Evolutionary conservation across 2,113 vertebrate genomes (phyloP), one percentile per base, ranked within the genome.

Genomic region (Tragelaphus scriptus): DNA sequence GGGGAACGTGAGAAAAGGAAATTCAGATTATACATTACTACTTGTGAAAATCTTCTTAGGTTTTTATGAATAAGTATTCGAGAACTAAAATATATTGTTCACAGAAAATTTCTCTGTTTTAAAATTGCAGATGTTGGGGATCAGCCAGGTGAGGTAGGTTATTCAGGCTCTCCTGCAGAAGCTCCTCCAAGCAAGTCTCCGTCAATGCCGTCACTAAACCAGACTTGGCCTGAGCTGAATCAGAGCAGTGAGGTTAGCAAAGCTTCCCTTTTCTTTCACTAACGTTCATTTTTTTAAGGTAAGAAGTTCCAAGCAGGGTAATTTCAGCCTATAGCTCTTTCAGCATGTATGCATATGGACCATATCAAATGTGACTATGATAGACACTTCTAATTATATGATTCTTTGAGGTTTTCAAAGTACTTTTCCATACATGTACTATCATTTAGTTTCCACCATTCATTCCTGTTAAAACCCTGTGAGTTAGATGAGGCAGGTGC

Each of bases 181-280:
- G 99, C 99, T 86, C 99, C 99, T 97, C 99, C 99, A 97, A 99
- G 99, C 99, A 99, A 99, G 98, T 99, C 99, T 30, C 99, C 99
- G 5, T 99, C 99, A 75, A 99, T 99, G 99, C 99, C 99, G n/a
- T 99, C 99, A 1, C 99, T 99, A 91, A 99, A 99, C 99, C 99
- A 99, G 99, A 99, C 99, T 88, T 99, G 99, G 99, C 99, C 99
- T 6, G 99, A 99, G 98, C 99, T 99, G 98, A 99, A 99, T 99
- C 99, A 99, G 99, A 99, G 99, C 99, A 99, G 99, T 71, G 99
- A 99, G 99, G 99, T 99, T 99, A 99, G 99, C 87, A 97, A 84
- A 95, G 23, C 55, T 96, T 96, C 80, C 53, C 53, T 96, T 97
- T 98, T 94, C 93, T 97, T 85, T 98, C 49, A 90, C 68, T 97